Conservation (phyloP, 35 echinoderm and acorn worm genomes). For the Acanthaster planci region DNA sequence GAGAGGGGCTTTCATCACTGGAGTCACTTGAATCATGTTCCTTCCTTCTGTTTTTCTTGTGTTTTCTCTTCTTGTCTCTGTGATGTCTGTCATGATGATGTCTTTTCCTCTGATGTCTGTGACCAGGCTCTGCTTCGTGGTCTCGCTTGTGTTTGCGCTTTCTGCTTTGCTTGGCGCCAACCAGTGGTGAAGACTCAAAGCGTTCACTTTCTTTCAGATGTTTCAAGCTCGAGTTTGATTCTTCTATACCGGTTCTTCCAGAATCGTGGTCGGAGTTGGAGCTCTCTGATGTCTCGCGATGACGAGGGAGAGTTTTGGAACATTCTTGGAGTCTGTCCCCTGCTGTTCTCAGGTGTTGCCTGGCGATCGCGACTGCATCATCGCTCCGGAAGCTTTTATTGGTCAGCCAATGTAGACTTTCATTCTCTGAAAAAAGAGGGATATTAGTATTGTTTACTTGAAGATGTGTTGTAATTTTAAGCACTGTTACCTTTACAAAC, state of each 20-base stretch:
- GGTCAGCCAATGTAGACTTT: slow-evolving; percentile 12
- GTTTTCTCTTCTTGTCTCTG: slow-evolving; percentile 37
- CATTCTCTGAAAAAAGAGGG: neutral
- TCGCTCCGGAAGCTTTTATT: slow-evolving; percentile 34
- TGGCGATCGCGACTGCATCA: slow-evolving; percentile 36
- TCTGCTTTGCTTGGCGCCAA: slow-evolving; percentile 1
- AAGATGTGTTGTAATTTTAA: neutral
- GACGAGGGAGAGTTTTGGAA: neutral
- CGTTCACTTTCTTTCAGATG: too few relatives aligned
- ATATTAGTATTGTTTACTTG: neutral
- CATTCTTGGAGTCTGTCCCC: neutral
- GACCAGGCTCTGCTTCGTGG: neutral
- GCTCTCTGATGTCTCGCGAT: too few relatives aligned
- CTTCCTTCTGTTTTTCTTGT: slow-evolving; percentile 25
- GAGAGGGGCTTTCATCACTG: neutral
- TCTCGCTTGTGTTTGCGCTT: slow-evolving; percentile 17
- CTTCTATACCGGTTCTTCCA: neutral
- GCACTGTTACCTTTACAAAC: too few relatives aligned
- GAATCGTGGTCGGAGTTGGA: too few relatives aligned
- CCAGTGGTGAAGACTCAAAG: too few relatives aligned
- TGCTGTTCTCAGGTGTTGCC: neutral
- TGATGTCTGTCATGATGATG: neutral
- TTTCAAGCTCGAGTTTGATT: neutral
- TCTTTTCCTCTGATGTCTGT: neutral
- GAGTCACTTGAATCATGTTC: slow-evolving; percentile 23